Conservation (phyloP, 2,888 invertebrate genomes). For the Aspidiotus rigidus region DNA sequence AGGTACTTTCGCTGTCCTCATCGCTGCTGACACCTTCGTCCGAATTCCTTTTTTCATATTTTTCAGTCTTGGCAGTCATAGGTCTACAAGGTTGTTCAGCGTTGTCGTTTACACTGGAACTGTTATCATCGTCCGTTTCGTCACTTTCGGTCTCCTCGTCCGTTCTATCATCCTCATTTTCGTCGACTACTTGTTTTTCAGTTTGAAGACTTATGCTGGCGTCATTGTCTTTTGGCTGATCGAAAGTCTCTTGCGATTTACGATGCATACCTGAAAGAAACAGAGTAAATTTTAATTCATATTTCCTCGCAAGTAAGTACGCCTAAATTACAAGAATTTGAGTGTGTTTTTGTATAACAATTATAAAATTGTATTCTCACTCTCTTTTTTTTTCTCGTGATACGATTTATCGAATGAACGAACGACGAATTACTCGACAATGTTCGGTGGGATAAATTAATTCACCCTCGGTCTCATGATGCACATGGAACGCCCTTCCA, state of each 20-base stretch:
- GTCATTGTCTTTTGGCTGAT: conserved; percentile 70
- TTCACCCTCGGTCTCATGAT: neutral
- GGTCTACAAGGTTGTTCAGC: neutral
- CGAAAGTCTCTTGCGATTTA: conserved; percentile 94
- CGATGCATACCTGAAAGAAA: conserved; percentile 86
- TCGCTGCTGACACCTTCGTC: neutral
- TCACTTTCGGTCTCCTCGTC: conserved; percentile 37
- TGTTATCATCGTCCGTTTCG: conserved; percentile 54
- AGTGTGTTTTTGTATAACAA: neutral
- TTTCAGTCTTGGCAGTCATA: conserved; percentile 8
- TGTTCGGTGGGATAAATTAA: neutral
- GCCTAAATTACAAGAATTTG: too few relatives aligned
- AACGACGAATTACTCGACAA: too few relatives aligned
- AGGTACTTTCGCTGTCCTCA: conserved; percentile 15
- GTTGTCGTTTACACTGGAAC: neutral
- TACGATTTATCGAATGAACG: too few relatives aligned
- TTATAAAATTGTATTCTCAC: too few relatives aligned
- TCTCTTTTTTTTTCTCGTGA: too few relatives aligned
- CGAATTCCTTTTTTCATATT: neutral
- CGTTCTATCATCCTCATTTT: conserved; percentile 53
- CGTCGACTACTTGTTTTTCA: conserved; percentile 40
- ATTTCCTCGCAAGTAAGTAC: too few relatives aligned
- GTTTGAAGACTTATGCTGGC: conserved; percentile 38
- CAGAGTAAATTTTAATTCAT: conserved; percentile 33
- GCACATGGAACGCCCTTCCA: neutral